A percentile compares a stretch with the other conserved stretches of the same genome.
Evolutionary conservation across 2,797 vertebrate species (phyloP).

Genomic region (Neosilurus mollespiculum): DNA sequence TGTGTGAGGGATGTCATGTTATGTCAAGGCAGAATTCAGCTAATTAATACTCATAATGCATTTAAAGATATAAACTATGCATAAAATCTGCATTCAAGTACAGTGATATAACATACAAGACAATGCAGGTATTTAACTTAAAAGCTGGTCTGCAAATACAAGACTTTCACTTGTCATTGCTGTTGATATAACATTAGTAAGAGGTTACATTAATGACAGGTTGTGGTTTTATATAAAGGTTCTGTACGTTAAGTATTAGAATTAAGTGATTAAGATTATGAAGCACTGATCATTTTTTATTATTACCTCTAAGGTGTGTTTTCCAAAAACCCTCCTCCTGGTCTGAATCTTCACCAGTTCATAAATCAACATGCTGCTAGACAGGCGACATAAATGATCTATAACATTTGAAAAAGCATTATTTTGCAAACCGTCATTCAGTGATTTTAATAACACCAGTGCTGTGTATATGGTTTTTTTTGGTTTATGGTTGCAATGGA

Average conservation of each 20-base stretch:
- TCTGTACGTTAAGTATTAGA: not conserved
- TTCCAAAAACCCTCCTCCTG: not conserved
- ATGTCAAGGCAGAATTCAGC: not conserved
- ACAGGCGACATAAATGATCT: not conserved
- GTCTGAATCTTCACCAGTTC: not conserved
- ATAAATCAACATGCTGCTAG: not conserved
- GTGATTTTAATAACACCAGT: slow-evolving; percentile 6
- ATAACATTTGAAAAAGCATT: not conserved
- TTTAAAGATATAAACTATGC: not conserved
- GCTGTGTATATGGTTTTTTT: not conserved
- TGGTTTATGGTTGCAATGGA: no score
- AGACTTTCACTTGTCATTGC: not conserved
- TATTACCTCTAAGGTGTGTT: not conserved
- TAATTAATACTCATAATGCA: not conserved
- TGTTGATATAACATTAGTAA: not conserved
- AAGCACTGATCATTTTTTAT: not conserved
- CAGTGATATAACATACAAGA: not conserved
- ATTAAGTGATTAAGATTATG: not conserved
- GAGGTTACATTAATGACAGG: not conserved
- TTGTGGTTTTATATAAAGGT: not conserved
- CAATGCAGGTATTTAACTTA: not conserved
- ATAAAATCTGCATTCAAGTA: not conserved
- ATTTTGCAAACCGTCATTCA: slow-evolving; percentile 23
- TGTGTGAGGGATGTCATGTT: slow-evolving; percentile 7
- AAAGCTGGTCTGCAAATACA: not conserved